phyloP scores from a whole-genome alignment of 2,797 vertebrate genomes.

The Pseudochaenichthys georgianus region DNA sequence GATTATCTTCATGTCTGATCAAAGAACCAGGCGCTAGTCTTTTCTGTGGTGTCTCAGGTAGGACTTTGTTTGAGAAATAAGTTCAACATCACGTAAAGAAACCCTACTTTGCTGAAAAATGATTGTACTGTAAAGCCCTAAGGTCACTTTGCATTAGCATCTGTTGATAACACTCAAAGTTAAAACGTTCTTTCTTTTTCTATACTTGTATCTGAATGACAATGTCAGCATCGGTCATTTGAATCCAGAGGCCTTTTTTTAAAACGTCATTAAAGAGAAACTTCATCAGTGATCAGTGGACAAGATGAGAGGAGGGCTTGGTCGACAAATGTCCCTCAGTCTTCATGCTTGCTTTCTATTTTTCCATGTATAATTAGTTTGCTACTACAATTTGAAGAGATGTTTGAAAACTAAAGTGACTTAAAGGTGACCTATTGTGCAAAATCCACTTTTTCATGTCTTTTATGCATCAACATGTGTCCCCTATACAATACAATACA shows the following conservation, averaged over 20 bases:
- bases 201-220: slow-evolving; percentile 13
- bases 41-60: background rate
- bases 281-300: slow-evolving; percentile 8
- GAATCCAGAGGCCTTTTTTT: slow-evolving; percentile 1
- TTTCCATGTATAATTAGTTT: background rate
- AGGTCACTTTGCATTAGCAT: slow-evolving; percentile 18
- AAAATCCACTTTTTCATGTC: no score
- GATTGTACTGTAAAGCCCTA: background rate
- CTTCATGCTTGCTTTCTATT: slow-evolving; percentile 1
- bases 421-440: background rate
- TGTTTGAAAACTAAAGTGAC: background rate
- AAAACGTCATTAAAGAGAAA: slow-evolving; percentile 25
- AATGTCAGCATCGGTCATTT: slow-evolving; percentile 17
- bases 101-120: background rate
- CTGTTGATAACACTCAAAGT: slow-evolving; percentile 18
- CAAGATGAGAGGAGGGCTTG: slow-evolving; percentile 9
- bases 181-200: slow-evolving; percentile 22
- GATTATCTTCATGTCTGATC: slow-evolving; percentile 51
- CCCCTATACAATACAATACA: no score
- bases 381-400: slow-evolving; percentile 1
- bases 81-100: slow-evolving; percentile 8
- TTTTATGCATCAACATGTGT: no score
- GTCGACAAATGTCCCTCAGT: slow-evolving; percentile 12
- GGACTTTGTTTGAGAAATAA: slow-evolving; percentile 3
- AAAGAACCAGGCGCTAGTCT: slow-evolving; percentile 10